These are phyloP conservation scores for Brassicogethes aeneus DNA, from an alignment of 2,888 invertebrate species.

Conservation along the genomic window DNA sequence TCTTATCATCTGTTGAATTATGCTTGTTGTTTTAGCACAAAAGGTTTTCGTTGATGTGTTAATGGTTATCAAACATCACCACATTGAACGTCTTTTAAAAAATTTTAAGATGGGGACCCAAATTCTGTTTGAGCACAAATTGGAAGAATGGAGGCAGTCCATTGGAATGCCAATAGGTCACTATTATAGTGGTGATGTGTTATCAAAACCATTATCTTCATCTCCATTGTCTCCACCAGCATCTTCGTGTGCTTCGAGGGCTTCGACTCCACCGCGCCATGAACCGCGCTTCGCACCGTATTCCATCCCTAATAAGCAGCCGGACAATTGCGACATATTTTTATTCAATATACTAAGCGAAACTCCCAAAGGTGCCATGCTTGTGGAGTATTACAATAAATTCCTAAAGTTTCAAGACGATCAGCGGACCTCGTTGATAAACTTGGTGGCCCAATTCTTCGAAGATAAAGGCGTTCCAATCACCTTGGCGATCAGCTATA, in stretches of 20 bases:
- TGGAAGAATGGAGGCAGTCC: background rate
- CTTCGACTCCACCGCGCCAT: background rate
- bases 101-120: slow-evolving; percentile 2
- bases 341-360: slow-evolving; percentile 12
- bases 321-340: too few relatives aligned
- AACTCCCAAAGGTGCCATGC: slow-evolving; percentile 12
- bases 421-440: slow-evolving; percentile 14
- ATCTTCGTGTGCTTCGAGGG: slow-evolving; percentile 1
- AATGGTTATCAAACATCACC: slow-evolving; percentile 3
- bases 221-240: background rate
- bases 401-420: slow-evolving; percentile 16
- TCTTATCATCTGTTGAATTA: too few relatives aligned
- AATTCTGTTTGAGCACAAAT: slow-evolving; percentile 2
- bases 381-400: slow-evolving; percentile 14
- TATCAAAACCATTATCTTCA: background rate
- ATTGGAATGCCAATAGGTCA: background rate
- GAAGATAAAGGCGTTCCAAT: too few relatives aligned
- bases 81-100: slow-evolving; percentile 2
- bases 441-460: slow-evolving; percentile 13
- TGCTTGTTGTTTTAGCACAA: slow-evolving; percentile 4
- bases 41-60: slow-evolving; percentile 1
- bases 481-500: too few relatives aligned
- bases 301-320: background rate
- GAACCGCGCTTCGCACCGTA: slow-evolving; percentile 1
- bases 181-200: slow-evolving; percentile 1